Percentiles rank a stretch among this genome's conserved stretches.
Evolutionary conservation across 2,797 vertebrate genomes (phyloP).

Genomic region (Protonibea diacanthus): DNA sequence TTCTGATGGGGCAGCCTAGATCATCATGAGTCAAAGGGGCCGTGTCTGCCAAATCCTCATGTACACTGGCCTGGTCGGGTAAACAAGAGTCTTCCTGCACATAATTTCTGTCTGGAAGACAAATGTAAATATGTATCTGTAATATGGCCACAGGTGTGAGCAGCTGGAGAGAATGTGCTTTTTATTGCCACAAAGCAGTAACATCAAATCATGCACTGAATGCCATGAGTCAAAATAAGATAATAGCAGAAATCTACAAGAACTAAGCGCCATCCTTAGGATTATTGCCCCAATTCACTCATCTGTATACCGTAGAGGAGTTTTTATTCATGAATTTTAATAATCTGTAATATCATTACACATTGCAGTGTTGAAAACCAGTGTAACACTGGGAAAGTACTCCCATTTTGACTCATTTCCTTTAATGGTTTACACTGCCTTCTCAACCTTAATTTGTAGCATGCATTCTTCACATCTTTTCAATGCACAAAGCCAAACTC

Average conservation of each 20-base stretch:
- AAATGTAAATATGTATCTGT: slow-evolving; percentile 87
- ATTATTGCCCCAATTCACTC: slow-evolving; percentile 56
- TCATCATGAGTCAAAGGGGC: slow-evolving; percentile 85
- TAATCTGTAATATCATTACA: slow-evolving; percentile 22
- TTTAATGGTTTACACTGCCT: slow-evolving; percentile 86
- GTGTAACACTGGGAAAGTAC: slow-evolving; percentile 50
- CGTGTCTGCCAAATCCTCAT: slow-evolving; percentile 83
- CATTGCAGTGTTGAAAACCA: slow-evolving; percentile 52
- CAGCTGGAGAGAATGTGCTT: slow-evolving; percentile 87
- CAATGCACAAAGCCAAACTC: slow-evolving; percentile 86
- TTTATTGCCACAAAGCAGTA: slow-evolving; percentile 79
- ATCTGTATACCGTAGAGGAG: slow-evolving; percentile 9
- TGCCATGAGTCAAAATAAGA: slow-evolving; percentile 87
- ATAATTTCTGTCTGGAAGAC: slow-evolving; percentile 91
- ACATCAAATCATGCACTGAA: slow-evolving; percentile 82
- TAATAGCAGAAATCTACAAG: slow-evolving; percentile 48
- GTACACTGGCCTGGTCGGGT: slow-evolving; percentile 83
- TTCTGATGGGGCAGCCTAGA: slow-evolving; percentile 84
- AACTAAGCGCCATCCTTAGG: slow-evolving; percentile 25
- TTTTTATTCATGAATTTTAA: slow-evolving; percentile 13
- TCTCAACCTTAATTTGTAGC: slow-evolving; percentile 84
- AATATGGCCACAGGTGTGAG: slow-evolving; percentile 83
- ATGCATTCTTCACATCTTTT: slow-evolving; percentile 85
- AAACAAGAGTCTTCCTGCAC: slow-evolving; percentile 87
- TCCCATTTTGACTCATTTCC: slow-evolving; percentile 87